Evolutionary conservation across 2,113 vertebrate genomes (phyloP).

Genomic region (Mungos mungo): DNA sequence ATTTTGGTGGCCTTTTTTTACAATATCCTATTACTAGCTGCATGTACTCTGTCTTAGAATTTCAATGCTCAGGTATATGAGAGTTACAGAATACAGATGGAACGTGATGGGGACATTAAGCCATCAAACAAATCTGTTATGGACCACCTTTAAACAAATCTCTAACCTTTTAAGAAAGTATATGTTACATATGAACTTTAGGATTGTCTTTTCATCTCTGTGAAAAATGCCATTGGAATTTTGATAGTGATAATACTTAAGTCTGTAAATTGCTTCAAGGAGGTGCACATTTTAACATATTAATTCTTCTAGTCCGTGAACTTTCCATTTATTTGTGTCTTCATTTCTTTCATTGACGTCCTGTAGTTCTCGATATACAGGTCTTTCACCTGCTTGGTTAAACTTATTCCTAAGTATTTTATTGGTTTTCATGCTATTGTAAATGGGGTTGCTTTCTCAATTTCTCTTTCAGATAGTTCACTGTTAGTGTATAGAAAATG

Average conservation of each 20-base stretch:
- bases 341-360: background rate
- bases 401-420: background rate
- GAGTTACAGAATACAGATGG: background rate
- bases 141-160: background rate
- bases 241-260: background rate
- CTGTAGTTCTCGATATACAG: background rate
- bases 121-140: background rate
- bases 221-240: background rate
- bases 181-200: background rate
- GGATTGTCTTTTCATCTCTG: background rate
- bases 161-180: background rate
- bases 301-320: background rate
- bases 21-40: background rate
- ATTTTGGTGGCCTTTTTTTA: background rate
- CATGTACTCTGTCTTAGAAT: background rate
- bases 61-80: background rate
- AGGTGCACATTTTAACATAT: background rate
- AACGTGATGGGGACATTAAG: background rate
- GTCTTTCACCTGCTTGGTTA: background rate
- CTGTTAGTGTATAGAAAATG: background rate
- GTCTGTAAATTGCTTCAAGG: background rate
- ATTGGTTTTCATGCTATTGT: background rate
- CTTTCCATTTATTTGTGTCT: background rate
- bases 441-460: background rate
- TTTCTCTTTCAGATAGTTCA: background rate